These are phyloP conservation scores for Phanerotoma sp. DNA, from an alignment of 2,888 invertebrate genomes.

Conservation along the genomic window DNA sequence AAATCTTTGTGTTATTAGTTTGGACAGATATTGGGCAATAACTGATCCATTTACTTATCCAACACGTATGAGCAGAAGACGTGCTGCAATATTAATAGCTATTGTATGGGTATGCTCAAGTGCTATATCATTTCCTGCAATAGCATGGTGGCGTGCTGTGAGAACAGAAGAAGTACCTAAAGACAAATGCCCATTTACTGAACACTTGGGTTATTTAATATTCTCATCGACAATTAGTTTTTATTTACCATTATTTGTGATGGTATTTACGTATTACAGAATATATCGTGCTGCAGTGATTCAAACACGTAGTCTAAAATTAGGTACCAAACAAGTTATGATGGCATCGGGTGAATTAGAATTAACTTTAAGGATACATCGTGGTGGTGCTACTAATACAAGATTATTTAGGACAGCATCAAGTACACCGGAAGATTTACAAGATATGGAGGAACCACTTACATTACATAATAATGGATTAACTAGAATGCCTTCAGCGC, in stretches of 20 bases:
- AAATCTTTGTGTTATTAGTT: conserved; percentile 94
- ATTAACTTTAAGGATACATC: conserved; percentile 88
- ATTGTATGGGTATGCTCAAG: conserved; percentile 97
- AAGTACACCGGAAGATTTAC: conserved; percentile 50
- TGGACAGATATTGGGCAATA: conserved; percentile 98
- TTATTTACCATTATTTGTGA: conserved; percentile 93
- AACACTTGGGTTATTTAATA: conserved; percentile 92
- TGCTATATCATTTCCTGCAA: conserved; percentile 97
- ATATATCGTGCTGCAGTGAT: conserved; percentile 93
- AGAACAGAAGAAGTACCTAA: conserved; percentile 77
- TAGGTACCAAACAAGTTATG: conserved; percentile 89
- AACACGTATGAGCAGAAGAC: conserved; percentile 85
- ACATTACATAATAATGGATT: conserved; percentile 78
- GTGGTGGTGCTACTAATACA: conserved; percentile 77
- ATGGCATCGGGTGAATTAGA: conserved; percentile 83
- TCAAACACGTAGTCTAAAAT: conserved; percentile 86
- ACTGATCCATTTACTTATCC: conserved; percentile 98
- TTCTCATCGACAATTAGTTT: conserved; percentile 98
- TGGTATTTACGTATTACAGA: conserved; percentile 97
- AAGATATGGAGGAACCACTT: conserved; percentile 69
- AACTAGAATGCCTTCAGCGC: conserved; percentile 69
- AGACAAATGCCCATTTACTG: conserved; percentile 93
- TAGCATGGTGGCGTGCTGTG: conserved; percentile 93
- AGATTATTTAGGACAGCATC: conserved; percentile 54
- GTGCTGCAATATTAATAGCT: conserved; percentile 85